Base-by-base conservation (phyloP, 2,797 vertebrate genomes). In the Valencia hispanica region DNA sequence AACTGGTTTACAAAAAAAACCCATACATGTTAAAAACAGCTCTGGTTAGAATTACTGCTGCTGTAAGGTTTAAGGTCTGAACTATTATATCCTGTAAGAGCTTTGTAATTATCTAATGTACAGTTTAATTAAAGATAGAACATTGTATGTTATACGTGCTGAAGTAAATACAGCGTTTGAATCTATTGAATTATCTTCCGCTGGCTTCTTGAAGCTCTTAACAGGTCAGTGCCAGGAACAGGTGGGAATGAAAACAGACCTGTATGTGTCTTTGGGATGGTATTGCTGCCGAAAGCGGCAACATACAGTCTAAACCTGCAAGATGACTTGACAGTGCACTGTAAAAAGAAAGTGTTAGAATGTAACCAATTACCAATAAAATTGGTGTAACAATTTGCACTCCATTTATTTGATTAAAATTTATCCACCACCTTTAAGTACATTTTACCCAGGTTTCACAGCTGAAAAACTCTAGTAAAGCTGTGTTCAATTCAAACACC, bases 61-160 rank as follows among this genome's bases (percentile, higher is more conserved):
- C 25, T 43, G 14, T 34, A 17, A 34, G 2, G 6, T 66, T n/a
- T 78, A 73, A 69, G 72, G 69, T 82, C 36, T 50, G 36, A 73
- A 74, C 10, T 53, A 14, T 59, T 14, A 27, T 12, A 48, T 59
- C 22, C 59, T 20, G 32, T 65, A n/a, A 48, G 53, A 77, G 18
- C 27, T 55, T 74, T 84, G 9, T 57, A 45, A 79, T 70, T 80
- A n/a, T 57, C 8, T 36, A 10, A 36, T 59, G n/a, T 34, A 6
- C 70, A 48, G 18, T 73, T 79, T 55, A 69, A 71, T 50, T 81
- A 73, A 36, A 0, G 0, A 50, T 41, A 1, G 41, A 0, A 79
- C n/a, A 73, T 78, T 36, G 39, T n/a, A 20, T 68, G 32, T 63
- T 53, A 74, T 2, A 10, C n/a, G 69, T 57, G 27, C 34, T 74